Percentiles rank a stretch among this genome's conserved stretches.
Evolutionary conservation across 2,113 vertebrate genomes (phyloP).

Genomic region (Rattus rattus): DNA sequence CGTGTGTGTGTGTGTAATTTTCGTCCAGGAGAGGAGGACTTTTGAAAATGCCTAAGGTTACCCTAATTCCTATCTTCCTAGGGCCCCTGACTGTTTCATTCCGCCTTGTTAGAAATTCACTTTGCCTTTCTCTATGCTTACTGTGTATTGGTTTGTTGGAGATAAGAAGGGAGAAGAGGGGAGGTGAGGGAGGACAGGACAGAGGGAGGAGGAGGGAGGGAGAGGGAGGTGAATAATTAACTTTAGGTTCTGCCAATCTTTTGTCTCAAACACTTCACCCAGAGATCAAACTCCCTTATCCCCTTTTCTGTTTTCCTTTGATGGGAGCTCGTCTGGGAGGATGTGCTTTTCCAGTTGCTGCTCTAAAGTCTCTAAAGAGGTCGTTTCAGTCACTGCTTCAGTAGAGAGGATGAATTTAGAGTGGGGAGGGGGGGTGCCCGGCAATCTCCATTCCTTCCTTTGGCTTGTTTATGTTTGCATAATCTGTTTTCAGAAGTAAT

Average conservation of each 20-base stretch:
- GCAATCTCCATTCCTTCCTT: neutral
- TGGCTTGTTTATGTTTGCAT: conserved; percentile 61
- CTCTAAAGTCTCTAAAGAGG: conserved; percentile 67
- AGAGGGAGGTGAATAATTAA: neutral
- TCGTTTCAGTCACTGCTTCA: conserved; percentile 59
- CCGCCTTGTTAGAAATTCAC: conserved; percentile 65
- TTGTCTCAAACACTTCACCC: neutral
- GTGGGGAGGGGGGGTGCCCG: neutral
- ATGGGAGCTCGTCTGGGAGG: neutral
- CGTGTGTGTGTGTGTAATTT: neutral
- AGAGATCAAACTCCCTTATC: conserved; percentile 13
- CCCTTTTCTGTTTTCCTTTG: neutral
- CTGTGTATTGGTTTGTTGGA: neutral
- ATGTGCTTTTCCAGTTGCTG: conserved; percentile 48
- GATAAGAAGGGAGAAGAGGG: neutral
- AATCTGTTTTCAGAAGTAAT: neutral
- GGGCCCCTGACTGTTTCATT: neutral
- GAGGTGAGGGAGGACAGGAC: accelerated
- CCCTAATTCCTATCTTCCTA: neutral
- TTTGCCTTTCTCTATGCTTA: conserved; percentile 71
- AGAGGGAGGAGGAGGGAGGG: neutral
- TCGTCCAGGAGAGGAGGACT: neutral
- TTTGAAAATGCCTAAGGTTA: neutral
- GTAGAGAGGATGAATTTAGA: neutral
- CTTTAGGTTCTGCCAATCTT: conserved; percentile 48